Conservation (phyloP, 1,140 invertebrate genomes). For the Diabrotica undecimpunctata region DNA sequence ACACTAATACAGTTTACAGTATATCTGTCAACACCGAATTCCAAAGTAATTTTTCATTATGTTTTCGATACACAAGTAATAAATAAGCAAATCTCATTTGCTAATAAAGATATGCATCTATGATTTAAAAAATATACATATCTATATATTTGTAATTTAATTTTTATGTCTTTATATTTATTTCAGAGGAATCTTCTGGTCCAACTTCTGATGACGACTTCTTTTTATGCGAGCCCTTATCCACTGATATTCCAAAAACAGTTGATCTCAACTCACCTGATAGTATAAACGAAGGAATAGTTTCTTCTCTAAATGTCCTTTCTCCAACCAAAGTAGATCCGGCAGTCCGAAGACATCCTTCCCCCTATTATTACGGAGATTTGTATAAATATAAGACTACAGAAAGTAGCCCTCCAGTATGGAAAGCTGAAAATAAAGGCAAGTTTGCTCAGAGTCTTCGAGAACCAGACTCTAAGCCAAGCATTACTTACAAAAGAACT, state of each 20-base stretch:
- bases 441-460: constrained; percentile 25
- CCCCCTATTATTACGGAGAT: constrained; percentile 75
- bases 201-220: constrained; percentile 46
- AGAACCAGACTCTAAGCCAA: constrained; percentile 18
- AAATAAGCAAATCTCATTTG: no score
- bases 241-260: constrained; percentile 36
- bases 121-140: no score
- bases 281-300: constrained; percentile 50
- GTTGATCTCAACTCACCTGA: constrained; percentile 52
- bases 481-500: constrained; percentile 26
- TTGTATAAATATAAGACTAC: constrained; percentile 57
- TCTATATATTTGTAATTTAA: no score
- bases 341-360: constrained; percentile 60
- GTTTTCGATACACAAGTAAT: no score
- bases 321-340: constrained; percentile 31
- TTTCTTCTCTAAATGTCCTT: constrained; percentile 44
- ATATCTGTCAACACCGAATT: no score
- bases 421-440: constrained; percentile 12
- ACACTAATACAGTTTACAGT: no score
- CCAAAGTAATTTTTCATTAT: no score
- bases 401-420: constrained; percentile 27
- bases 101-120: no score
- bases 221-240: constrained; percentile 34
- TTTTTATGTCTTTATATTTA: constrained; percentile 6
- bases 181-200: constrained; percentile 48